These are phyloP conservation scores for Psilopsiagon aymara DNA, from an alignment of 2,113 vertebrate species.

Conservation along the genomic window DNA sequence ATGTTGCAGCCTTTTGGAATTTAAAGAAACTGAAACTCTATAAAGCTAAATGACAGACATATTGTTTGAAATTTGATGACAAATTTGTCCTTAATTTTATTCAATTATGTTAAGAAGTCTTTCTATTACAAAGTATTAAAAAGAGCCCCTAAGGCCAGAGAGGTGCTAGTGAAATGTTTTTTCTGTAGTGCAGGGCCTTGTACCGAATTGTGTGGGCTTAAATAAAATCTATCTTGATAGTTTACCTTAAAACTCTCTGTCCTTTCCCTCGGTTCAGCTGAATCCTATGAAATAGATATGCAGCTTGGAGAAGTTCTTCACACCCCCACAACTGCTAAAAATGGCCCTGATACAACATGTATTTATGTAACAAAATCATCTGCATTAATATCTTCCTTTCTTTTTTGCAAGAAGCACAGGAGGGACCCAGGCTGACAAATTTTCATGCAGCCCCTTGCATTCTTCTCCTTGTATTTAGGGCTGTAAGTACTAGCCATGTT, in stretches of 20 bases:
- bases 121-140: constrained; percentile 27
- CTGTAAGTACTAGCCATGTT: neutral
- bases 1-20: neutral
- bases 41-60: constrained; percentile 13
- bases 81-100: constrained; percentile 27
- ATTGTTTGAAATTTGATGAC: constrained; percentile 34
- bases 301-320: constrained; percentile 73
- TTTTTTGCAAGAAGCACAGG: constrained; percentile 52
- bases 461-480: constrained; percentile 4
- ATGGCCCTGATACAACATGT: constrained; percentile 73
- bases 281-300: constrained; percentile 70
- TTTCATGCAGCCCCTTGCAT: constrained; percentile 34
- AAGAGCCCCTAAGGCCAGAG: constrained; percentile 27
- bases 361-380: constrained; percentile 76
- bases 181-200: neutral
- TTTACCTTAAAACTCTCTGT: constrained; percentile 72
- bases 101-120: constrained; percentile 10
- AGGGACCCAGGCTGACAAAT: constrained; percentile 51
- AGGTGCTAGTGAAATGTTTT: neutral
- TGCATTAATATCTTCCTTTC: constrained; percentile 68
- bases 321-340: constrained; percentile 75
- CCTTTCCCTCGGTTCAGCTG: constrained; percentile 66
- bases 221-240: constrained; percentile 59
- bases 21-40: neutral
- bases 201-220: constrained; percentile 48